Evolutionary conservation across 2,113 vertebrate species (phyloP).

Genomic region (Alces alces): DNA sequence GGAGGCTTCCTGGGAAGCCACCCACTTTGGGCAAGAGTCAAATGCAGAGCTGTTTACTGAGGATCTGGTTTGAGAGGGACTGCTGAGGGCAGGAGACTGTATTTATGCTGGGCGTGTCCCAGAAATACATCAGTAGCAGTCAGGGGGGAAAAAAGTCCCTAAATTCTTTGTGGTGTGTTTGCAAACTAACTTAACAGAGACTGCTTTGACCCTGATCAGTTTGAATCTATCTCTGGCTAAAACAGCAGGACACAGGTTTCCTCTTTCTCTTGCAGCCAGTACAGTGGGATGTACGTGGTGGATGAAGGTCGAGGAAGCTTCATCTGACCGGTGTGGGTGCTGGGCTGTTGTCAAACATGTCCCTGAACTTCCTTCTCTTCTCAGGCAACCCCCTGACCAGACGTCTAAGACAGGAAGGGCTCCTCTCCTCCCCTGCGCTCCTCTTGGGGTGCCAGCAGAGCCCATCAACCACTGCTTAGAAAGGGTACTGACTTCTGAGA

Average conservation of each 20-base stretch:
- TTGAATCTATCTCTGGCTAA: not conserved
- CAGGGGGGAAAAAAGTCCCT: not conserved
- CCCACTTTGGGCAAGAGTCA: not conserved
- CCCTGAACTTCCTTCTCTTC: not conserved
- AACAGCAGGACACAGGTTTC: not conserved
- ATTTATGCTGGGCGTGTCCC: not conserved
- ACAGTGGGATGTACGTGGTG: not conserved
- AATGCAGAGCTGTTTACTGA: not conserved
- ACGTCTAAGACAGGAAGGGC: not conserved
- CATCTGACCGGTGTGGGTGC: not conserved
- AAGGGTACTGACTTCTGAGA: not conserved
- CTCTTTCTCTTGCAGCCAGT: not conserved
- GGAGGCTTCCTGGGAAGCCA: not conserved
- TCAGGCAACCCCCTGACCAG: not conserved
- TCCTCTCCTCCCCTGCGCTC: not conserved
- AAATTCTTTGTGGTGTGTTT: not conserved
- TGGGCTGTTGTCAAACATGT: not conserved
- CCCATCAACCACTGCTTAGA: conserved; percentile 40
- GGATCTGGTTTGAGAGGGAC: not conserved
- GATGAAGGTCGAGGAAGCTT: not conserved
- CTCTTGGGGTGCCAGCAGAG: conserved; percentile 52
- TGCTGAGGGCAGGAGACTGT: not conserved
- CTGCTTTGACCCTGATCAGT: not conserved
- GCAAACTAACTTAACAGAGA: not conserved
- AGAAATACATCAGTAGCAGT: not conserved